phyloP scores from a whole-genome alignment of 2,797 vertebrate species.

The Triplophysa bombifrons region DNA sequence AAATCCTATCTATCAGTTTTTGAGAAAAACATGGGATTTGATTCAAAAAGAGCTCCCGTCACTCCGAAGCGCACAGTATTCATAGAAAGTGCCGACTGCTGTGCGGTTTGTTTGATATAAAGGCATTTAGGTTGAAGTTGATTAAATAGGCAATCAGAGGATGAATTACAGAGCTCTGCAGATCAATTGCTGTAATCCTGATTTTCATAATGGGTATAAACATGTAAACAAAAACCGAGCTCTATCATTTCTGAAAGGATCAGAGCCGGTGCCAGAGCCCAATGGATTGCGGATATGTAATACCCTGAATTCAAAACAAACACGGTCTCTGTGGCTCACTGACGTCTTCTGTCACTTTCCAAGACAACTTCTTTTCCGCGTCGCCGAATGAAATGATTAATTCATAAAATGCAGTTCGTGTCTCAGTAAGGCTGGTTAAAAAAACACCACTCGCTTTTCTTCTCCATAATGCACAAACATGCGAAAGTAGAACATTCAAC shows the following conservation, averaged over 20 bases:
- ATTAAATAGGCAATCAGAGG: conserved; percentile 55
- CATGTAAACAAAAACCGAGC: conserved; percentile 52
- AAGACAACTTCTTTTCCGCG: conserved; percentile 11
- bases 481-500: conserved; percentile 32
- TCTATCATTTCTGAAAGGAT: conserved; percentile 34
- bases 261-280: conserved; percentile 14
- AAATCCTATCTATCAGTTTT: not conserved
- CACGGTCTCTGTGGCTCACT: conserved; percentile 26
- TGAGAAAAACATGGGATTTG: too few relatives aligned
- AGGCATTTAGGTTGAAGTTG: conserved; percentile 51
- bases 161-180: conserved; percentile 54
- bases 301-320: conserved; percentile 28
- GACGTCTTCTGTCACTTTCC: conserved; percentile 16
- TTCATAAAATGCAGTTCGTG: conserved; percentile 55
- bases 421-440: conserved; percentile 42
- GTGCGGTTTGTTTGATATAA: conserved; percentile 44
- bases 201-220: conserved; percentile 52
- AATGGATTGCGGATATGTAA: conserved; percentile 27
- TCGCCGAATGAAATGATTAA: conserved; percentile 33
- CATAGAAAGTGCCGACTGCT: conserved; percentile 14
- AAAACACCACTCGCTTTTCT: conserved; percentile 51
- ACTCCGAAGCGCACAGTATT: conserved; percentile 5
- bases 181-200: conserved; percentile 56
- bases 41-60: not conserved
- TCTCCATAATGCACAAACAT: conserved; percentile 17